Evolutionary conservation across 2,113 vertebrate genomes (phyloP).

Genomic region (Xiphophorus couchianus): DNA sequence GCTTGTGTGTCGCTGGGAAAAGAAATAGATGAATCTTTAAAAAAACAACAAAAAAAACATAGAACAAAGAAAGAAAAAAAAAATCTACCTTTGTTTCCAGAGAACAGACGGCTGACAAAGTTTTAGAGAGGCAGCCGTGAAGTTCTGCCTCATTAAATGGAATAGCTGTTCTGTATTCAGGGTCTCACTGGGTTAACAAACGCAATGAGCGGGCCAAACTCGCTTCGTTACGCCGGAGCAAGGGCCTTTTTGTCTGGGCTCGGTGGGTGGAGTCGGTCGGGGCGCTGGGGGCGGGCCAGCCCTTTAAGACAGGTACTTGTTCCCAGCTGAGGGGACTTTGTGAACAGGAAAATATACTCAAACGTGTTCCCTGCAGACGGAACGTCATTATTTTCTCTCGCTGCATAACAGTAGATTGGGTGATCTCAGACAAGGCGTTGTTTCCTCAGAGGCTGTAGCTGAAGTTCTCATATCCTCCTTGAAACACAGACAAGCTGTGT

Average conservation of each 20-base stretch:
- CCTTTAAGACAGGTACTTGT: slow-evolving; percentile 44
- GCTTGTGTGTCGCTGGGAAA: slow-evolving; percentile 67
- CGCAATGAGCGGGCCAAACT: slow-evolving; percentile 69
- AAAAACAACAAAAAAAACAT: slow-evolving; percentile 60
- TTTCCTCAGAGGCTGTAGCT: background rate
- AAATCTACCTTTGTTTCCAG: slow-evolving; percentile 74
- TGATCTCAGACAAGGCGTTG: background rate
- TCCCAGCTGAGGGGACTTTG: slow-evolving; percentile 16
- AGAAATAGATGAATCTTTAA: slow-evolving; percentile 62
- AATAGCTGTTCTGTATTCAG: slow-evolving; percentile 80
- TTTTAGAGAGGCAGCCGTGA: slow-evolving; percentile 74
- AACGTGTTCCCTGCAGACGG: background rate
- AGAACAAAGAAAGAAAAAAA: slow-evolving; percentile 6
- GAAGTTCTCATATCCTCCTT: no score
- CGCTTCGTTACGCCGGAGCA: slow-evolving; percentile 63
- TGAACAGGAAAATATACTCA: background rate
- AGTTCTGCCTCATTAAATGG: slow-evolving; percentile 80
- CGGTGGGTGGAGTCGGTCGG: slow-evolving; percentile 57
- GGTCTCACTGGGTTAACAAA: slow-evolving; percentile 73
- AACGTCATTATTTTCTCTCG: background rate
- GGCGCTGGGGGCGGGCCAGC: slow-evolving; percentile 15
- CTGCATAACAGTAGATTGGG: background rate
- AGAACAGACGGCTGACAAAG: slow-evolving; percentile 78
- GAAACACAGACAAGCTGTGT: no score
- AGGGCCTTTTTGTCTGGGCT: slow-evolving; percentile 57